phyloP scores from a whole-genome alignment of 2,113 vertebrate species.

The Dinomys branickii region DNA sequence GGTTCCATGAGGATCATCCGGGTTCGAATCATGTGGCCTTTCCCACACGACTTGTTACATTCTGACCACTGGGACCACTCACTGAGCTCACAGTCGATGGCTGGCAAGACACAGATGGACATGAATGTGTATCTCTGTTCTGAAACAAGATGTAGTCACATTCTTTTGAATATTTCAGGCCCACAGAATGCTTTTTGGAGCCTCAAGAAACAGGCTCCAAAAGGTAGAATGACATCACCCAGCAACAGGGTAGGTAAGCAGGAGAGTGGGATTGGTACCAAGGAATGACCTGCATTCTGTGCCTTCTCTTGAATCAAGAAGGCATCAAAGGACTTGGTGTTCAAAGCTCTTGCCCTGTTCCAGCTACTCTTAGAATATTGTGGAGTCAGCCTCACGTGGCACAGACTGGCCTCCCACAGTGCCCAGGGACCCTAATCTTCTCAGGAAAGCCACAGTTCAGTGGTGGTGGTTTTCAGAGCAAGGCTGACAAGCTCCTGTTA shows the following conservation, averaged over 20 bases:
- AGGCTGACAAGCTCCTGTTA: background rate
- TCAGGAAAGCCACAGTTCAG: background rate
- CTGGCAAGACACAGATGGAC: conserved; percentile 82
- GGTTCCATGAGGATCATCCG: conserved; percentile 94
- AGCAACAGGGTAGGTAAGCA: background rate
- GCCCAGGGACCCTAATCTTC: background rate
- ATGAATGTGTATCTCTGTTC: background rate
- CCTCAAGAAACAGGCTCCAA: background rate
- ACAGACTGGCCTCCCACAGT: background rate
- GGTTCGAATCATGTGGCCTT: conserved; percentile 96
- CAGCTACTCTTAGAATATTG: background rate
- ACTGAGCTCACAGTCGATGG: conserved; percentile 93
- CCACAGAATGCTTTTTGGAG: background rate
- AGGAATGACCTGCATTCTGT: background rate
- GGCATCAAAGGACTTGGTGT: background rate
- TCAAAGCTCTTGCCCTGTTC: background rate
- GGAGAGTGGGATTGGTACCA: background rate
- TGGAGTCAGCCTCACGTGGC: background rate
- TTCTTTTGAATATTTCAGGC: background rate
- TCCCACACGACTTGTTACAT: conserved; percentile 98
- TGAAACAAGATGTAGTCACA: background rate
- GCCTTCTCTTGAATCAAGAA: background rate
- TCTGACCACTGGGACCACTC: conserved; percentile 99
- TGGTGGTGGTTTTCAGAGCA: background rate
- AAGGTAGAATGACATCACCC: background rate